Conservation (phyloP, 2,113 vertebrate genomes). For the Prunella himalayana region DNA sequence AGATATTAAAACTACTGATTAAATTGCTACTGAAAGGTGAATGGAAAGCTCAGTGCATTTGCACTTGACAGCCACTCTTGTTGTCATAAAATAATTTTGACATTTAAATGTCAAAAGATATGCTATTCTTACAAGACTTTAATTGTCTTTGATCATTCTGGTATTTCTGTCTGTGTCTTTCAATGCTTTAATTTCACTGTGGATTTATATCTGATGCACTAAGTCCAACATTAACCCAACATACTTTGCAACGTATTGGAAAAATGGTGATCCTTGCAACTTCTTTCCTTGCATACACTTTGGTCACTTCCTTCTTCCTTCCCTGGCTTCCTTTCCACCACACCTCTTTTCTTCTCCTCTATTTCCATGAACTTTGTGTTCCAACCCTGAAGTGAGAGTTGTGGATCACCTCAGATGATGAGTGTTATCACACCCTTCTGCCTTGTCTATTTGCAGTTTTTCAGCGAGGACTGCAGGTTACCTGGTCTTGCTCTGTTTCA, state of each 20-base stretch:
- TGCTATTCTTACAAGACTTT: neutral
- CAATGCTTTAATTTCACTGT: neutral
- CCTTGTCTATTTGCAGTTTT: neutral
- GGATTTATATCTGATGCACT: neutral
- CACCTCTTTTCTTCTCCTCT: neutral
- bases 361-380: neutral
- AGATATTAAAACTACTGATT: neutral
- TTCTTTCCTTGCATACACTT: neutral
- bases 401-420: neutral
- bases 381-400: neutral
- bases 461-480: neutral
- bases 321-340: neutral
- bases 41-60: neutral
- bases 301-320: neutral
- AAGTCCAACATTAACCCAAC: neutral
- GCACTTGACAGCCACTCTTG: constrained; percentile 3
- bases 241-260: neutral
- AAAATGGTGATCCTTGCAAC: neutral
- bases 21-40: neutral
- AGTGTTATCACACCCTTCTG: neutral
- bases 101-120: constrained; percentile 40
- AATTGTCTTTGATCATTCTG: neutral
- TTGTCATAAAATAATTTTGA: constrained; percentile 44
- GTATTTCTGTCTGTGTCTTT: neutral
- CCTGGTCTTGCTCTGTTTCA: neutral